These are phyloP conservation scores for Tribolium freemani DNA, from an alignment of 2,888 invertebrate species.

Conservation along the genomic window DNA sequence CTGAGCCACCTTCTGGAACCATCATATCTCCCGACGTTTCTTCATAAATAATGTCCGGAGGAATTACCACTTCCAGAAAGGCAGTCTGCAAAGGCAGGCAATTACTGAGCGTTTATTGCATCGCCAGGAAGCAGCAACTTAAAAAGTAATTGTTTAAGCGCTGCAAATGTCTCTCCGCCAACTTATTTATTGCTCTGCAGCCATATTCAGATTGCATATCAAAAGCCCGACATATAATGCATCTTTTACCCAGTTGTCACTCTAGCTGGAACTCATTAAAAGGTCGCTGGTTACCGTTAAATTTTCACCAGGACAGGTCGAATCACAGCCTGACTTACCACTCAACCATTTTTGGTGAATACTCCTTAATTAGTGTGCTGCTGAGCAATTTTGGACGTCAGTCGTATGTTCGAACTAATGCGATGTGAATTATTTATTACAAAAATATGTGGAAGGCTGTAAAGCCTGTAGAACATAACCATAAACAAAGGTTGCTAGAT, in stretches of 20 bases:
- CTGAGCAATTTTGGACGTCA: too few species aligned
- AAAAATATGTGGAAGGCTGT: background rate
- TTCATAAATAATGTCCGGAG: conserved; percentile 90
- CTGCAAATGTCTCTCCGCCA: conserved; percentile 25
- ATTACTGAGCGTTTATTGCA: conserved; percentile 35
- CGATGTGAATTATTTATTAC: background rate
- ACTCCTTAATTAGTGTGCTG: too few species aligned
- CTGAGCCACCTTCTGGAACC: conserved; percentile 93
- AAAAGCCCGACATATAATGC: conserved; percentile 12
- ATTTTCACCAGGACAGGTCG: conserved; percentile 23
- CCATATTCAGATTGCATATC: conserved; percentile 35
- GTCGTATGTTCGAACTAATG: too few species aligned
- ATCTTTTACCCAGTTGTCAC: conserved; percentile 30
- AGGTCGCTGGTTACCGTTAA: conserved; percentile 18
- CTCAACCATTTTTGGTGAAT: too few species aligned
- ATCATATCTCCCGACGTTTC: conserved; percentile 94
- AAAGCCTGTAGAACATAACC: conserved; percentile 1
- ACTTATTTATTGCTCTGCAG: conserved; percentile 37
- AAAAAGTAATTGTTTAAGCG: conserved; percentile 42
- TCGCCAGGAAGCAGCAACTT: conserved; percentile 24
- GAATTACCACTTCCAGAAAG: conserved; percentile 91
- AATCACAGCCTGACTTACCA: background rate
- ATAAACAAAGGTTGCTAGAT: conserved; percentile 3
- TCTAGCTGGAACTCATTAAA: conserved; percentile 26
- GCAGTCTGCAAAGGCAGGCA: conserved; percentile 64